Percentiles rank a stretch among this genome's conserved stretches.
phyloP scores from a whole-genome alignment of 2,113 vertebrate genomes.

The Acrocephalus arundinaceus region DNA sequence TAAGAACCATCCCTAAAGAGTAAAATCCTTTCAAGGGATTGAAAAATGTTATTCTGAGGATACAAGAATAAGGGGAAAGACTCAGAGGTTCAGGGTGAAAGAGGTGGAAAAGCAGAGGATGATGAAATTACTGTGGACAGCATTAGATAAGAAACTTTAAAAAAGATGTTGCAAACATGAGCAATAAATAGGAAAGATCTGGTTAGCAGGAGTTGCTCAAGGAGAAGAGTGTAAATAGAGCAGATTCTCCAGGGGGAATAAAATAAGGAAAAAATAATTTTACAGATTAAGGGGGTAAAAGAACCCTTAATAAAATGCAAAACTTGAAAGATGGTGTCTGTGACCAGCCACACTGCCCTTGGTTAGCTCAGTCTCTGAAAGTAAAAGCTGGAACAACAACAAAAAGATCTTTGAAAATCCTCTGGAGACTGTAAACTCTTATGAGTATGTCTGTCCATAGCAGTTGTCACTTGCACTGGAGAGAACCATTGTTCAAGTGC shows the following conservation, averaged over 20 bases:
- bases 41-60: background rate
- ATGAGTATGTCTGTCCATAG: background rate
- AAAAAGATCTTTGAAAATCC: background rate
- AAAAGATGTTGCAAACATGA: background rate
- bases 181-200: background rate
- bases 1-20: conserved; percentile 1
- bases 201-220: background rate
- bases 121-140: background rate
- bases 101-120: background rate
- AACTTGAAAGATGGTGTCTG: background rate
- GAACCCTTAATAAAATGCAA: background rate
- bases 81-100: background rate
- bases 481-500: background rate
- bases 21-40: background rate
- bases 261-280: background rate
- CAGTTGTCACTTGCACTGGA: background rate
- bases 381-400: background rate
- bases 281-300: background rate
- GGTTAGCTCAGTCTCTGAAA: background rate
- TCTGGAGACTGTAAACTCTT: background rate
- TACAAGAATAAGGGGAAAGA: background rate
- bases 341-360: background rate
- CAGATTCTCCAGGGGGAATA: background rate
- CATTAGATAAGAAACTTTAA: background rate
- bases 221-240: background rate